phyloP scores from a whole-genome alignment of 2,888 invertebrate genomes.

The Ceraclea dissimilis region DNA sequence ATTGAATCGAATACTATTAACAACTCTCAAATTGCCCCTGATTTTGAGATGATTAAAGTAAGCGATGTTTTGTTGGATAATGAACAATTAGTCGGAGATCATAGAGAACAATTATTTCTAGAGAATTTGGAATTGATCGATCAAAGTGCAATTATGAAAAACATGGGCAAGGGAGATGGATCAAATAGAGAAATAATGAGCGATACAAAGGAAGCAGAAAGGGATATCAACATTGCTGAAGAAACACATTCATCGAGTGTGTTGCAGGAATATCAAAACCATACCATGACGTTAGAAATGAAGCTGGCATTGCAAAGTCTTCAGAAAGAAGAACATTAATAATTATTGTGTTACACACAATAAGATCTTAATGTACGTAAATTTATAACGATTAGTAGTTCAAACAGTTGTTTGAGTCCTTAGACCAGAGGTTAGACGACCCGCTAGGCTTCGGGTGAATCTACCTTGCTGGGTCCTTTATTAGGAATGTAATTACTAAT shows the following conservation, averaged over 20 bases:
- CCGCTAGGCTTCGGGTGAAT: too few species aligned
- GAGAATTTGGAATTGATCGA: background rate
- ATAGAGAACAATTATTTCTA: background rate
- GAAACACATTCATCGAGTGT: background rate
- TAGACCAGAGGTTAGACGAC: too few species aligned
- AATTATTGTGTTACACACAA: background rate
- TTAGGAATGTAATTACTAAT: too few species aligned
- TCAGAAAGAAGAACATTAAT: background rate
- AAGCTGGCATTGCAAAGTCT: background rate
- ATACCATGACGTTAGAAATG: background rate
- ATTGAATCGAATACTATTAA: too few species aligned
- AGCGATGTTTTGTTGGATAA: background rate
- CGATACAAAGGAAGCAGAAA: background rate
- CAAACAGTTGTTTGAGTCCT: too few species aligned
- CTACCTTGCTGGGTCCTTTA: too few species aligned
- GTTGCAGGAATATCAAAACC: background rate
- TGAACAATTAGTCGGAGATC: background rate
- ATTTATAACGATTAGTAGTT: too few species aligned
- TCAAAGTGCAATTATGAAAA: background rate
- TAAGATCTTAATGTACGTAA: too few species aligned
- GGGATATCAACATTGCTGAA: background rate
- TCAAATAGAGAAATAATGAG: background rate
- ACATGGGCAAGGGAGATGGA: background rate
- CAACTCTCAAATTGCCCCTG: too few species aligned
- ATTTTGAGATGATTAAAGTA: background rate